phyloP scores from a whole-genome alignment of 2,113 vertebrate genomes.

The Danionella cerebrum region DNA sequence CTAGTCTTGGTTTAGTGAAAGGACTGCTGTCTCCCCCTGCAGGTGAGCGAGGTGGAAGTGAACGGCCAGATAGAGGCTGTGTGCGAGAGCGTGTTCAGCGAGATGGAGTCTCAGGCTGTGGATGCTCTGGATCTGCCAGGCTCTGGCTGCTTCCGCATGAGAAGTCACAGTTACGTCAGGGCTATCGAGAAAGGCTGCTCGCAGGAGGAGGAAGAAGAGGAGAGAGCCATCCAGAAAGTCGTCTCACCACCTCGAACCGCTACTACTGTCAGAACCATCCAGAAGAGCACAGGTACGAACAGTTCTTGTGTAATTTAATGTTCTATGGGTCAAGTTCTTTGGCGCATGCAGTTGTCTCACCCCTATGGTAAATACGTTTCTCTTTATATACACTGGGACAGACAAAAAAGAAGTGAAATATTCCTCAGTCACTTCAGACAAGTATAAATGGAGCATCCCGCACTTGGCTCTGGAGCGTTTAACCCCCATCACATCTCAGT shows the following conservation, averaged over 20 bases:
- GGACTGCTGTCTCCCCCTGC: constrained; percentile 27
- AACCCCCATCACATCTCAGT: no score
- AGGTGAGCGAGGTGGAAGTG: constrained; percentile 98
- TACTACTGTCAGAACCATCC: constrained; percentile 94
- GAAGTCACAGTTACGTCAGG: constrained; percentile 95
- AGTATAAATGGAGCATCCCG: no score
- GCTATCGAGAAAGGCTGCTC: constrained; percentile 97
- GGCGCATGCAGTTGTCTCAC: no score
- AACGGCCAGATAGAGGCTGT: constrained; percentile 96
- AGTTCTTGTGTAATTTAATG: not conserved
- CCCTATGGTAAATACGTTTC: no score
- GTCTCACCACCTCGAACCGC: constrained; percentile 78
- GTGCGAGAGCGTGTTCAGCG: constrained; percentile 95
- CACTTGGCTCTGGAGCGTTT: no score
- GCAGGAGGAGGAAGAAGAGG: constrained; percentile 72
- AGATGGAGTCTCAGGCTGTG: constrained; percentile 93
- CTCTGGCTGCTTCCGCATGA: constrained; percentile 89
- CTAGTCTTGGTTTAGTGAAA: not conserved
- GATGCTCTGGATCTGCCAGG: constrained; percentile 89
- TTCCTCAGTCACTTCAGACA: no score
- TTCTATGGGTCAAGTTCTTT: no score
- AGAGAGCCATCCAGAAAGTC: constrained; percentile 60
- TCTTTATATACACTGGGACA: no score
- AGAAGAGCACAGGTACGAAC: constrained; percentile 88
- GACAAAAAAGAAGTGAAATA: no score